Evolutionary conservation across 1,140 invertebrate species (phyloP).

Genomic region (roundworm (Caenorhabditis elegans)): DNA sequence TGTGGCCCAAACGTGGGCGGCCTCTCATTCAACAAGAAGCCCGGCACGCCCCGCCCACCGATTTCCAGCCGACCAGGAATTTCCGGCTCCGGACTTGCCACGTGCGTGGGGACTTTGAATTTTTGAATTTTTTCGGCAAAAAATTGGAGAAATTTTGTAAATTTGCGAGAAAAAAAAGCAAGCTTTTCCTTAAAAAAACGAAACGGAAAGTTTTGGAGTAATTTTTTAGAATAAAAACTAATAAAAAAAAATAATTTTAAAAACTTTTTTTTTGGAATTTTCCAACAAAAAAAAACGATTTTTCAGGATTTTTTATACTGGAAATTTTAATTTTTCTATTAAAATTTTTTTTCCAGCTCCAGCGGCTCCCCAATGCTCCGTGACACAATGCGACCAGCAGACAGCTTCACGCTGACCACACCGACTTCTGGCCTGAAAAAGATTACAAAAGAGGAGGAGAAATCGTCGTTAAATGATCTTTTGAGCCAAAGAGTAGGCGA

Average conservation of each 20-base stretch:
- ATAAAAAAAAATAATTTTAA: too few relatives aligned
- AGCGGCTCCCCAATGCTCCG: neutral
- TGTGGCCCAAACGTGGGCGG: neutral
- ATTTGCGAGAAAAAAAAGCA: too few relatives aligned
- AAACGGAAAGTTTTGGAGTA: too few relatives aligned
- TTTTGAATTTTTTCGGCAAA: too few relatives aligned
- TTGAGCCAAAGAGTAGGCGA: neutral
- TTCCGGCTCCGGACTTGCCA: neutral
- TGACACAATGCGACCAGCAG: constrained; percentile 1
- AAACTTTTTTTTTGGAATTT: too few relatives aligned
- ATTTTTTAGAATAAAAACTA: too few relatives aligned
- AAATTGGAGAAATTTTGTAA: too few relatives aligned
- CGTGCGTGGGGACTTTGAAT: neutral
- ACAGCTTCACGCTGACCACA: neutral
- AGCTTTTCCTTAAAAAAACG: too few relatives aligned
- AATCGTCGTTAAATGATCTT: neutral
- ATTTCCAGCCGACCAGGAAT: neutral
- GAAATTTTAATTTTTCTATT: too few relatives aligned
- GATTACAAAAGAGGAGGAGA: neutral
- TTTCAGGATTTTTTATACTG: too few relatives aligned
- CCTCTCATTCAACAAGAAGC: neutral
- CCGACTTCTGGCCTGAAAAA: neutral
- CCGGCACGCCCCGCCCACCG: neutral
- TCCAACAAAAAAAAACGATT: too few relatives aligned
- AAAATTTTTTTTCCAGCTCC: neutral